Percentiles rank a stretch among this genome's conserved stretches.
Conservation (phyloP, 2,113 vertebrate genomes). For the Otus sunia region DNA sequence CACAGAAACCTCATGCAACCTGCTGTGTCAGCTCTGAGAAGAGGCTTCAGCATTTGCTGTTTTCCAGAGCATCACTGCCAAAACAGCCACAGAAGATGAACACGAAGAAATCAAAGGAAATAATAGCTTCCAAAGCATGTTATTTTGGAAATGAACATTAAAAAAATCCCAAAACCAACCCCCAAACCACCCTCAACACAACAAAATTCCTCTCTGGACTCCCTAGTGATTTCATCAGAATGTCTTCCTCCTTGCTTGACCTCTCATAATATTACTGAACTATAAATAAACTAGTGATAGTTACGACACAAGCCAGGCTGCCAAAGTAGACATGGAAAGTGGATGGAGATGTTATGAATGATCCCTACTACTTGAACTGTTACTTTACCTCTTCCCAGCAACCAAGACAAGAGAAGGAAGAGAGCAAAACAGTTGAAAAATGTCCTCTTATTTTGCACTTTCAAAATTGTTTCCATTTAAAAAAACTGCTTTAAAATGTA, state of each 20-base stretch:
- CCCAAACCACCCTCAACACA: not conserved
- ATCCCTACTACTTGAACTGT: not conserved
- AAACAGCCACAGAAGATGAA: not conserved
- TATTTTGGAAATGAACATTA: not conserved
- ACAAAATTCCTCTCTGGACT: not conserved
- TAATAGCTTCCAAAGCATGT: not conserved
- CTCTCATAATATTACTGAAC: not conserved
- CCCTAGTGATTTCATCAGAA: not conserved
- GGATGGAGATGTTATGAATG: slow-evolving; percentile 27
- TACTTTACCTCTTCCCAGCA: not conserved
- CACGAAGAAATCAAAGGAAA: not conserved
- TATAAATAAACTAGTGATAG: slow-evolving; percentile 39
- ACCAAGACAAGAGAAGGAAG: not conserved
- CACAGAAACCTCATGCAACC: not conserved
- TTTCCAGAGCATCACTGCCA: not conserved
- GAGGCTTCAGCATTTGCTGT: not conserved
- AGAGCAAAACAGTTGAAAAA: not conserved
- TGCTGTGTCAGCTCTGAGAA: not conserved
- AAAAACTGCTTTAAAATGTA: not conserved
- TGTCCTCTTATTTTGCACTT: not conserved
- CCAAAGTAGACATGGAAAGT: not conserved
- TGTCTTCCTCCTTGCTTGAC: slow-evolving; percentile 22
- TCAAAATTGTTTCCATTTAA: not conserved
- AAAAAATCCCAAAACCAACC: not conserved
- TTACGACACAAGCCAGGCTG: not conserved